phyloP scores from a whole-genome alignment of 2,113 vertebrate species.

The Callithrix jacchus region DNA sequence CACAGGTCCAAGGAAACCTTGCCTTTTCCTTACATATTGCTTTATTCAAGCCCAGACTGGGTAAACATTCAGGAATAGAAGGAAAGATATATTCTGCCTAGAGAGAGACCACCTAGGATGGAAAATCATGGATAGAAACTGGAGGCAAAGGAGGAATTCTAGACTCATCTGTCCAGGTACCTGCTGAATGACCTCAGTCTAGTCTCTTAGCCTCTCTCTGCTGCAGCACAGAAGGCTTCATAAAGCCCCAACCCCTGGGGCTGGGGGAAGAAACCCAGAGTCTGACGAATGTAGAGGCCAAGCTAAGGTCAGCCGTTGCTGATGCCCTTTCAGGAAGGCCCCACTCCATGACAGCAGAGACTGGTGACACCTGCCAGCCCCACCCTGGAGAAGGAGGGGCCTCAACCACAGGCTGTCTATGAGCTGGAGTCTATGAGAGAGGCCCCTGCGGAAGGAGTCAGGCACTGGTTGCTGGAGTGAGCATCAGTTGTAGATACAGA shows the following conservation, averaged over 20 bases:
- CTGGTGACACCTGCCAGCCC: not conserved
- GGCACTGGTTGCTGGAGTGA: not conserved
- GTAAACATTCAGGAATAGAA: not conserved
- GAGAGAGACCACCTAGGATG: not conserved
- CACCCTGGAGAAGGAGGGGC: not conserved
- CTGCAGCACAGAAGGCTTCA: not conserved
- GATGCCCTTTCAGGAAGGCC: not conserved
- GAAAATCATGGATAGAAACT: not conserved
- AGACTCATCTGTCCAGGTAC: not conserved
- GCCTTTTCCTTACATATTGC: not conserved
- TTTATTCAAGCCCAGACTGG: not conserved
- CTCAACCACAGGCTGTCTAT: not conserved
- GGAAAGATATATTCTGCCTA: not conserved
- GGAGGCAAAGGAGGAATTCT: not conserved
- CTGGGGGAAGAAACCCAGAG: not conserved
- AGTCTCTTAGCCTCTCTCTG: not conserved
- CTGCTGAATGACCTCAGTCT: not conserved
- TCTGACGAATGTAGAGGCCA: not conserved
- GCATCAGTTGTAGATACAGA: accelerated
- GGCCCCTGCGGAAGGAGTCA: not conserved
- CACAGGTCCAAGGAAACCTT: not conserved
- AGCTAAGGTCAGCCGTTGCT: not conserved
- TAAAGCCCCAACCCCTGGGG: not conserved
- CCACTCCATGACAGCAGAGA: not conserved
- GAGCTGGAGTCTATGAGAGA: not conserved